Conservation (phyloP, 2,888 invertebrate genomes). For the Unio delphinus region DNA sequence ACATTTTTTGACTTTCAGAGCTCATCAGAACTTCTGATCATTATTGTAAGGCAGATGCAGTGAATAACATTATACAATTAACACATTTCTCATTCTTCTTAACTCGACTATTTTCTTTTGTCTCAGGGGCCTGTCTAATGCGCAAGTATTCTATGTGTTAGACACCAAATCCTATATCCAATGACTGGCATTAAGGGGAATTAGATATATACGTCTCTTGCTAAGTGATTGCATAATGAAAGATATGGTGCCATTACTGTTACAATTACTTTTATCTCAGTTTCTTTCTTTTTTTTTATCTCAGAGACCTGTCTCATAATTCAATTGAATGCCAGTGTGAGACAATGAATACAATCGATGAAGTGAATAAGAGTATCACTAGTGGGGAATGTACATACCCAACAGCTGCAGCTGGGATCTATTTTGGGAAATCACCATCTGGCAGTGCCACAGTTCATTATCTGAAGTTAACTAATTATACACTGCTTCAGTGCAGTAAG, state of each 20-base stretch:
- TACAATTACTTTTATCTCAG: background rate
- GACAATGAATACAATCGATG: slow-evolving; percentile 13
- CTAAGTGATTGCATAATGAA: no score
- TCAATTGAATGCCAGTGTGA: slow-evolving; percentile 29
- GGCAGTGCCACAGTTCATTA: slow-evolving; percentile 7
- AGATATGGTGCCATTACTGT: background rate
- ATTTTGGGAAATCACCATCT: slow-evolving; percentile 1
- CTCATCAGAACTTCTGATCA: no score
- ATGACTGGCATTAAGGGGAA: no score
- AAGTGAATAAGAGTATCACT: slow-evolving; percentile 2
- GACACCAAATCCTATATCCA: no score
- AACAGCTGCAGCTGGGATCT: slow-evolving; percentile 9
- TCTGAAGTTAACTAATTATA: slow-evolving; percentile 5
- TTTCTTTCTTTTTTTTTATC: background rate
- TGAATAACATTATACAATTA: no score
- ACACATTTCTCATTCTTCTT: no score
- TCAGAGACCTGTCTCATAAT: slow-evolving; percentile 19
- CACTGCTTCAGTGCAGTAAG: slow-evolving; percentile 27
- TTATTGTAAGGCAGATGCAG: no score
- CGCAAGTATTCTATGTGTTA: no score
- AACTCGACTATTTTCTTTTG: no score
- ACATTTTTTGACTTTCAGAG: no score
- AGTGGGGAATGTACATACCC: slow-evolving; percentile 14
- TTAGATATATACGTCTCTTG: no score
- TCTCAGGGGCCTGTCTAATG: no score